Base-by-base conservation (phyloP, 2,113 vertebrate species). In the Phyllopteryx taeniolatus region DNA sequence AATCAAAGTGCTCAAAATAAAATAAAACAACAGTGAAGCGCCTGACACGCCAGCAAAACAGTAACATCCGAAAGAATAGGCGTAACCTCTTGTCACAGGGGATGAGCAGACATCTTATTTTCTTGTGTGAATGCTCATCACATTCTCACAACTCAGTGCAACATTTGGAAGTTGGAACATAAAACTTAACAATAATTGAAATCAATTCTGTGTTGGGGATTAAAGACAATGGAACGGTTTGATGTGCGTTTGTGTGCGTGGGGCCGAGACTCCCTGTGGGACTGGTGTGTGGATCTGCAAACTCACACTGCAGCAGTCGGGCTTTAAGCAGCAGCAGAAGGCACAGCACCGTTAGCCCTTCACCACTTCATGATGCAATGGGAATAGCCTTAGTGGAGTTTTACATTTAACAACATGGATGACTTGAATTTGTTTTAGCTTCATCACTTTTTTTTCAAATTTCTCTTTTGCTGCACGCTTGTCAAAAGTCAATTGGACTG, bases 281-380 rank as follows among this genome's bases (percentile, higher is more conserved):
- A 44, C 71, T 85, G 65, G 72, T 70, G 72, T 70, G 68, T 86
- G 84, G 84, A 89, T 91, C 83, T 90, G 90, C 89, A 88, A 88
- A 89, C 89, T 89, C 88, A 88, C 88, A 89, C 89, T 90, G 87
- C 91, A 90, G 90, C 81, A 91, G 61, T 71, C 61, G 44, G 80
- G 65, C 79, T 78, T 77, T 67, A 56, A 80, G 79, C 79, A 91
- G 91, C 90, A 90, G 90, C 91, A 91, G 81, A 87, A 87, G 78
- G 74, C 68, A 62, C 56, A 65, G 42, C 42, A 20, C 3, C 13
- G 59, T 27, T 22, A 15, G 11, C 11, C 15, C 44, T 66, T 15
- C 64, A 31, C 10, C 43, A 31, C 47, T 47, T 46, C 42, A 43
- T 4, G 15, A 22, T 66, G 44, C 43, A 47, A 20, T 8, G 62